These are phyloP conservation scores for Scaptomyza cyrtandrae DNA, from an alignment of 2,888 invertebrate genomes.

Conservation along the genomic window DNA sequence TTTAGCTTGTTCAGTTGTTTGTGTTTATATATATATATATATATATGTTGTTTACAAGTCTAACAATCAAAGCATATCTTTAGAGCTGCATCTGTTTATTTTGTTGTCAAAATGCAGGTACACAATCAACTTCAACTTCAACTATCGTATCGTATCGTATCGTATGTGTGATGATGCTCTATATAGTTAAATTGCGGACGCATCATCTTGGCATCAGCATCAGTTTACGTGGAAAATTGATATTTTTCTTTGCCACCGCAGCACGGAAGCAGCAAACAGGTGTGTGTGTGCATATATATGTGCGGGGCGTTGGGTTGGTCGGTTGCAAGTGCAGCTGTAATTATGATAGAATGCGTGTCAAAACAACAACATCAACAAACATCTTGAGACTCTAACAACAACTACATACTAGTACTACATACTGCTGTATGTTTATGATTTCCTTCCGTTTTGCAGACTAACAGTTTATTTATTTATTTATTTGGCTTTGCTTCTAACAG, in stretches of 20 bases:
- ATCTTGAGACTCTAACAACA: constrained; percentile 20
- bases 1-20: constrained; percentile 51
- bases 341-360: constrained; percentile 79
- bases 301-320: constrained; percentile 45
- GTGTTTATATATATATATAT: constrained; percentile 44
- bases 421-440: constrained; percentile 77
- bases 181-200: constrained; percentile 59
- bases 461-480: constrained; percentile 79
- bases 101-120: constrained; percentile 79
- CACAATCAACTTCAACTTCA: constrained; percentile 38
- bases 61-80: constrained; percentile 76
- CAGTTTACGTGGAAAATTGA: constrained; percentile 76
- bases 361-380: constrained; percentile 62
- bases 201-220: constrained; percentile 53
- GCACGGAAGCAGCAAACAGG: constrained; percentile 69
- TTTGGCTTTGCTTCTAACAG: constrained; percentile 71
- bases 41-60: constrained; percentile 74
- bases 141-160: constrained; percentile 5
- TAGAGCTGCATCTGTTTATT: constrained; percentile 72
- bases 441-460: constrained; percentile 81
- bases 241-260: constrained; percentile 74
- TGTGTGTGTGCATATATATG: constrained; percentile 12
- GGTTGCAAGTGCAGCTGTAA: constrained; percentile 62
- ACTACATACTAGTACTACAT: constrained; percentile 24
- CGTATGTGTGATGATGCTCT: constrained; percentile 32